Evolutionary conservation across 2,113 vertebrate genomes (phyloP), one percentile per base, ranked within the genome.

Genomic region (Lophura nycthemera): DNA sequence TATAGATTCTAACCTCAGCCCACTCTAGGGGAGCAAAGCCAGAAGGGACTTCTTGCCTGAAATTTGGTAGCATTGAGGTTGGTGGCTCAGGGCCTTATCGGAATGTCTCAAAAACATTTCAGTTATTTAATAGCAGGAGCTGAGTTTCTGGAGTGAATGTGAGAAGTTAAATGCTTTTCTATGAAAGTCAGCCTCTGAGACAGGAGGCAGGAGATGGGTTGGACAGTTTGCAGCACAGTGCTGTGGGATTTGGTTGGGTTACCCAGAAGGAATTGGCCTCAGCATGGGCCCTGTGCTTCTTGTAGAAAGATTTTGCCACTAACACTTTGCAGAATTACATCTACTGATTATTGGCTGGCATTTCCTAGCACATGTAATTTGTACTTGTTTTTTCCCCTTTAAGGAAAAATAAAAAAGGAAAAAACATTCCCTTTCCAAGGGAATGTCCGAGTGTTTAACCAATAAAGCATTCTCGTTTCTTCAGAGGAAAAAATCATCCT

Each of bases 271-370:
- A 93, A 73, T 0, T 90, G 88, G 57, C 54, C 75, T 94, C 61
- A 90, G 63, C 92, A 64, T 65, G 77, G 76, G 56, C 57, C n/a
- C 25, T 43, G n/a, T 64, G 69, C 24, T 87, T 95, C 90, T 76
- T 72, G 67, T 77, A 93, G 78, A 69, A 94, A 86, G 76, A 78
- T 81, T 95, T 93, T 0, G 0, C 90, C 93, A 85, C 88, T 93
- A 94, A 96, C 76, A 88, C 78, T 94, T 95, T 88, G 87, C 87
- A 83, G 82, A 93, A 95, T 91, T 94, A 57, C 74, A 83, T 93
- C 80, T 94, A 86, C 92, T 32, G 30, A 87, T 92, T 94, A 95
- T 29, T 88, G 81, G 60, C 65, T 90, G 65, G 67, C 59, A 88
- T 90, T 96, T 91, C 66, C 83, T 90, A 94, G 89, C 84, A 95